These are phyloP conservation scores for Aplocera efformata DNA, from an alignment of 2,888 invertebrate genomes.

Conservation along the genomic window DNA sequence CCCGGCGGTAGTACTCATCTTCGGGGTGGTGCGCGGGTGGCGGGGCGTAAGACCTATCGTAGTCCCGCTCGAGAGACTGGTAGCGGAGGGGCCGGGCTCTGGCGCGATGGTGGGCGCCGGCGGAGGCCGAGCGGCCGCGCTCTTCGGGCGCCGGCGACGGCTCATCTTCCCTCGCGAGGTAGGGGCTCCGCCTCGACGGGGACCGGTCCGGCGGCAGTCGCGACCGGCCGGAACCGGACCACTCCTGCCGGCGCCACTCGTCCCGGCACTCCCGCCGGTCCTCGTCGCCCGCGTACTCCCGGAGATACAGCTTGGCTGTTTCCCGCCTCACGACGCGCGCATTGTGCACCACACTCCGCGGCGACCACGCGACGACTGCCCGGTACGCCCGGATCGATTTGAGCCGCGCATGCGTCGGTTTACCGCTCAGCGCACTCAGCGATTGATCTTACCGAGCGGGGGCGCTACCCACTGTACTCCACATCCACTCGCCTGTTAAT, in stretches of 20 bases:
- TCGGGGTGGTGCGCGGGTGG: constrained; percentile 85
- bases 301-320: constrained; percentile 78
- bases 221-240: constrained; percentile 78
- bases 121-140: constrained; percentile 87
- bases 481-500: too few relatives aligned
- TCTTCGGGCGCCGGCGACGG: constrained; percentile 90
- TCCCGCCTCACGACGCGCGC: constrained; percentile 72
- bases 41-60: constrained; percentile 93
- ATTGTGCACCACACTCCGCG: constrained; percentile 68
- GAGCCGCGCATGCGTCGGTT: constrained; percentile 49
- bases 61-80: constrained; percentile 89
- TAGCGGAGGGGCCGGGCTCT: constrained; percentile 88
- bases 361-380: constrained; percentile 77
- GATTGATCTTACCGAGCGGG: constrained; percentile 39
- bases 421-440: constrained; percentile 48
- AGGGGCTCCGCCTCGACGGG: constrained; percentile 91
- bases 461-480: too few relatives aligned
- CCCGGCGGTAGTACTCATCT: constrained; percentile 80
- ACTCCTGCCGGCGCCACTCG: constrained; percentile 77
- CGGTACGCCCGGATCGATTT: constrained; percentile 61
- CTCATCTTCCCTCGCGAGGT: constrained; percentile 89
- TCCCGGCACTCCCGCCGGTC: constrained; percentile 77
- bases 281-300: constrained; percentile 79
- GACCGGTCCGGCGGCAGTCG: constrained; percentile 92
- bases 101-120: constrained; percentile 87